phyloP scores from a whole-genome alignment of 2,888 invertebrate genomes.

The Pseudolycoriella hygida region DNA sequence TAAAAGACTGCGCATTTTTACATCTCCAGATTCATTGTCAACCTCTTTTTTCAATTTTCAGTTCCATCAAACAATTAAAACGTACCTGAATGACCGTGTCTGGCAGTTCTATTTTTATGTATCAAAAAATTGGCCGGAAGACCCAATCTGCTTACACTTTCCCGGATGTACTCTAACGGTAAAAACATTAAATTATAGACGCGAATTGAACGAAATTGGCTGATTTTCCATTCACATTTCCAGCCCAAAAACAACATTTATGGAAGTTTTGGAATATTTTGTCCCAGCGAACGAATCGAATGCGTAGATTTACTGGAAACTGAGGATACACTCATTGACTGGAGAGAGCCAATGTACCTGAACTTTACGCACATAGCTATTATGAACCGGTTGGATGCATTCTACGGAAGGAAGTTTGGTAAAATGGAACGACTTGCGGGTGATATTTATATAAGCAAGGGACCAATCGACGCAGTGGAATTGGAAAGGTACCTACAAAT shows the following conservation, averaged over 20 bases:
- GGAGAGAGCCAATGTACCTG: conserved; percentile 64
- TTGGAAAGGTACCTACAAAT: conserved; percentile 36
- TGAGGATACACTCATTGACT: conserved; percentile 63
- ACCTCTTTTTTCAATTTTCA: too few relatives aligned
- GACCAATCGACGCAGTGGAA: conserved; percentile 38
- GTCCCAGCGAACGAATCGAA: conserved; percentile 59
- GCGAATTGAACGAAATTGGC: too few relatives aligned
- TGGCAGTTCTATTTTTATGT: conserved; percentile 87
- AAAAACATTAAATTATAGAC: conserved; percentile 23
- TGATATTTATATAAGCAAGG: conserved; percentile 59
- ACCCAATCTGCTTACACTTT: conserved; percentile 69
- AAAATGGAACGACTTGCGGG: conserved; percentile 58
- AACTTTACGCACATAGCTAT: conserved; percentile 73
- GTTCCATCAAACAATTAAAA: conserved; percentile 83
- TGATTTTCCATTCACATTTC: conserved; percentile 13
- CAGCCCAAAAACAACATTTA: conserved; percentile 64
- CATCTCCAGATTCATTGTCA: too few relatives aligned
- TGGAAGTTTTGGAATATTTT: conserved; percentile 74
- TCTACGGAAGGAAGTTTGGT: conserved; percentile 41
- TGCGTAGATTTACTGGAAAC: conserved; percentile 50
- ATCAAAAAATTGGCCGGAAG: conserved; percentile 72
- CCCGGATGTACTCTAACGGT: conserved; percentile 79
- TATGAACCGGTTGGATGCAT: conserved; percentile 57
- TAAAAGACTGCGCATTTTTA: too few relatives aligned
- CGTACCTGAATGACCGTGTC: conserved; percentile 72